Conservation (phyloP, 2,888 invertebrate genomes). For the Mesochorus sp. region DNA sequence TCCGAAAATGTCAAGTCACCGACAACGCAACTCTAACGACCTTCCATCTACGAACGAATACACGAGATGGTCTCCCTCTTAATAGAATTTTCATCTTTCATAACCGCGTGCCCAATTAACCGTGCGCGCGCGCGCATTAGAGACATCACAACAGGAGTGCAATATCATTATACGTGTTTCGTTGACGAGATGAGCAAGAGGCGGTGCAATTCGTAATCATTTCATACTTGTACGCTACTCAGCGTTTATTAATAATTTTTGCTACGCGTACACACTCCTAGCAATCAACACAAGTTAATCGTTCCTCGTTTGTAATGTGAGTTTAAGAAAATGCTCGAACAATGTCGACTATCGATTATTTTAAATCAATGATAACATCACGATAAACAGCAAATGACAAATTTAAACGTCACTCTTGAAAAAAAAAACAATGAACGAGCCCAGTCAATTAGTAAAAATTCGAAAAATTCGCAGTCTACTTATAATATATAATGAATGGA, state of each 20-base stretch:
- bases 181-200: conserved; percentile 40
- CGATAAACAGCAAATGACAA: too few species aligned
- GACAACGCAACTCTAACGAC: conserved; percentile 58
- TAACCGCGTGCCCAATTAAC: conserved; percentile 70
- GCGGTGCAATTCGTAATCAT: conserved; percentile 63
- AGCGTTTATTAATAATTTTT: too few species aligned
- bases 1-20: neutral
- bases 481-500: too few species aligned
- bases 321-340: too few species aligned
- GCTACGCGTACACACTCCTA: neutral
- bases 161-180: conserved; percentile 59
- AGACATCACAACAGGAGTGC: conserved; percentile 58
- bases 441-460: too few species aligned
- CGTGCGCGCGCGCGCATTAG: conserved; percentile 66
- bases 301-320: conserved; percentile 12
- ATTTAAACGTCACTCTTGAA: too few species aligned
- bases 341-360: too few species aligned
- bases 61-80: conserved; percentile 62
- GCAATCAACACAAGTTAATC: conserved; percentile 33
- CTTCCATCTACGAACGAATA: conserved; percentile 67
- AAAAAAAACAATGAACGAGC: too few species aligned
- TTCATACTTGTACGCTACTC: conserved; percentile 7
- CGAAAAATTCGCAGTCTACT: too few species aligned
- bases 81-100: conserved; percentile 69
- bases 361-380: too few species aligned